Evolutionary conservation across 2,888 invertebrate species (phyloP).

Genomic region (Melinopterus prodromus): DNA sequence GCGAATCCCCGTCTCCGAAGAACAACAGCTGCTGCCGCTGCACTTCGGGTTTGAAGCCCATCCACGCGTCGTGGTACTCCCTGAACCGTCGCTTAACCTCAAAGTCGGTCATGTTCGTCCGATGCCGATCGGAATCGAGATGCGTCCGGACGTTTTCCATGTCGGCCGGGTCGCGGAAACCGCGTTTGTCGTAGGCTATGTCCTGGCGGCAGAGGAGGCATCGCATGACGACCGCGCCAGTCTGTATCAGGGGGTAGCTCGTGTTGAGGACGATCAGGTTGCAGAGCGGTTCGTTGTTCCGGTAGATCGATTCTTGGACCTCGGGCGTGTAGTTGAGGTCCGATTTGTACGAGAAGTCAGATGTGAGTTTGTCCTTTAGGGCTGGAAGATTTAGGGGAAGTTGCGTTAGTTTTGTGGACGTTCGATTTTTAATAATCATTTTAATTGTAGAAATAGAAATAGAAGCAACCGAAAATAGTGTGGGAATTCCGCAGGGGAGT

Average conservation of each 20-base stretch:
- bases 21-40: conserved; percentile 29
- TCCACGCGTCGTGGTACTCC: conserved; percentile 29
- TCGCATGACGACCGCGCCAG: conserved; percentile 8
- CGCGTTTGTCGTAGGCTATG: neutral
- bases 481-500: too few species aligned
- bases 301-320: conserved; percentile 15
- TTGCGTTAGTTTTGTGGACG: too few species aligned
- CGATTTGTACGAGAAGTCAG: neutral
- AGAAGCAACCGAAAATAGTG: too few species aligned
- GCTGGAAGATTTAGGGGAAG: neutral
- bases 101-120: neutral
- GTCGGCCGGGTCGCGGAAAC: neutral
- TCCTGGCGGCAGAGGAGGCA: conserved; percentile 25
- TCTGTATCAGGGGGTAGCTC: conserved; percentile 30
- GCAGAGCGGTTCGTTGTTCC: conserved; percentile 25
- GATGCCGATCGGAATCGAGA: conserved; percentile 18
- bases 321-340: conserved; percentile 15
- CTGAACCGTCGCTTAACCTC: conserved; percentile 6
- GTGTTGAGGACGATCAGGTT: conserved; percentile 17
- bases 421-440: too few species aligned
- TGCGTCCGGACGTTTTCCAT: neutral
- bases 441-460: too few species aligned
- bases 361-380: neutral
- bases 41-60: conserved; percentile 16
- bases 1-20: conserved; percentile 8